Base-by-base conservation (phyloP, 1,140 invertebrate genomes). In the Scylla paramamosain region DNA sequence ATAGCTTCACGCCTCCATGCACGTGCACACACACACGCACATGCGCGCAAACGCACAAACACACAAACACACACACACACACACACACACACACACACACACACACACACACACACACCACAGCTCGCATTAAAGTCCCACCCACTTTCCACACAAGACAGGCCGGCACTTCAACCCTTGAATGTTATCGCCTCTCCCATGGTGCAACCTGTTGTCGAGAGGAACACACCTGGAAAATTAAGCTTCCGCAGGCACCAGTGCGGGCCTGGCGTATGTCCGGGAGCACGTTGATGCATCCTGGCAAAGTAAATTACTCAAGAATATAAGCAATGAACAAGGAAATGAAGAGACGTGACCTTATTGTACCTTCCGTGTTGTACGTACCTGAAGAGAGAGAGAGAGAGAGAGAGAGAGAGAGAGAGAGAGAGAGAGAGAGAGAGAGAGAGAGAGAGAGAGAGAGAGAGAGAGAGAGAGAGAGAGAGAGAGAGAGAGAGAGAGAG, bases 341-440 rank as follows among this genome's bases (percentile, higher is more conserved):
- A 59, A 59, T 59, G 12, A 59, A 20, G 52, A 59, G 52, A 20
- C 52, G 52, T 59, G 52, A 59, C 10, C 16, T 12, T 59, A 59
- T 59, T 59, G 52, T 59, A 12, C 52, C 52, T 59, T 59, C 52
- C 52, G 16, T 39, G 52, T 12, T 59, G 52, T 59, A 59, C 52
- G 16, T 14, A 59, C 52, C 52, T 20, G 52, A 0, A 59, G 52
- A 59, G 52, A 59, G 52, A 59, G 52, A 59, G 52, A 20, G 16
- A 20, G 16, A 59, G 52, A 59, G 52, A 59, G 52, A 59, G 67
- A 77, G 67, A 59, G 67, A 77, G 67, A 77, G 67, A 77, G 67
- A 77, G 67, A 77, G 67, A 77, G 67, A 77, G 67, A 77, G 67
- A 77, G 67, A 77, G 67, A 77, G 67, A 77, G 67, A 77, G 67